Evolutionary conservation across 2,113 vertebrate genomes (phyloP).

Genomic region (Callaeas wilsoni): DNA sequence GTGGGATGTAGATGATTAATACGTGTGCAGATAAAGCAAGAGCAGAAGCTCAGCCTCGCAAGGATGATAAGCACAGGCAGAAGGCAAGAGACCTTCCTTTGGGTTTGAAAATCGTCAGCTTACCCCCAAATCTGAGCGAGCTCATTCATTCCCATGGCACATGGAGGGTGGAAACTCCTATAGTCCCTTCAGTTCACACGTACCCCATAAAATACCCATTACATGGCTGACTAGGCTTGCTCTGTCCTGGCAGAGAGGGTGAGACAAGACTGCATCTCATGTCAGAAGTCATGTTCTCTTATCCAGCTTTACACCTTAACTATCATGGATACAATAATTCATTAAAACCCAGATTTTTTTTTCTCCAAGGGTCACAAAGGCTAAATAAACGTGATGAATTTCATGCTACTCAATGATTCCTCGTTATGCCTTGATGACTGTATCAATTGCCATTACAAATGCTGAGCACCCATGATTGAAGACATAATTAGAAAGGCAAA

Average conservation of each 20-base stretch:
- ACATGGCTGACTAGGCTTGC: background rate
- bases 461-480: slow-evolving; percentile 9
- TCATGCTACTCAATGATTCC: background rate
- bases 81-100: background rate
- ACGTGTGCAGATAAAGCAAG: background rate
- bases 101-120: background rate
- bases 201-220: background rate
- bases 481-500: slow-evolving; percentile 37
- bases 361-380: background rate
- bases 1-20: background rate
- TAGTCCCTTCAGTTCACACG: background rate
- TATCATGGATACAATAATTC: background rate
- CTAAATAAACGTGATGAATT: slow-evolving; percentile 37
- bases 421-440: slow-evolving; percentile 26
- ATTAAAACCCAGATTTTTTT: background rate
- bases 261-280: background rate
- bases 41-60: background rate
- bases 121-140: rapidly evolving
- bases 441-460: slow-evolving; percentile 31
- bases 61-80: background rate
- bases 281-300: background rate
- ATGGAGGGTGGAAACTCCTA: background rate
- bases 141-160: background rate
- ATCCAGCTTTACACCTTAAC: background rate
- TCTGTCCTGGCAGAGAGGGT: background rate